Evolutionary conservation across 2,797 vertebrate species (phyloP), one percentile per base, ranked within the genome.

Genomic region (Centropyge bicolor): DNA sequence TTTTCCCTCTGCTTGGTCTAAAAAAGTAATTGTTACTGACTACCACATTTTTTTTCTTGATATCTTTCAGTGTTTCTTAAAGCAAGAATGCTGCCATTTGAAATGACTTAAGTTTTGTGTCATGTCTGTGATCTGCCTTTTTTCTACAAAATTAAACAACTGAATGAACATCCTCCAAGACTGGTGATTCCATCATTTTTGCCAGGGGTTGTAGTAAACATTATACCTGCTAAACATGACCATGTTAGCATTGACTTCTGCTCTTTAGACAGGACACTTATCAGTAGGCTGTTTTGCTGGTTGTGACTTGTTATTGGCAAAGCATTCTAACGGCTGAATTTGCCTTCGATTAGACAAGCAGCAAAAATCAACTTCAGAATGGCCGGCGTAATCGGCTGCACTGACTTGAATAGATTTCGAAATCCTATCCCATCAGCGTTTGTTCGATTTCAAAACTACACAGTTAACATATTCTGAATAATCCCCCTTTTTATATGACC

Each of bases 381-480:
- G 38, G n/a, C 13, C 17, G 1, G 2, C 14, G n/a, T 59, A 10
- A 63, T 59, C 36, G 38, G 4, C 45, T 27, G 8, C 19, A 7
- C 31, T 74, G 41, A 61, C 22, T 57, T 64, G 45, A 75, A 60
- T 62, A n/a, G 51, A 66, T 80, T 61, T 63, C n/a, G 45, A 48
- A 76, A 73, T 45, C 13, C 31, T 40, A 40, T 67, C 4, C 20
- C 17, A 54, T 63, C 36, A 8, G 5, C 76, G 57, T 80, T 79
- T 76, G 59, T 73, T 79, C 40, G 12, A 36, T 64, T 70, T 17
- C 63, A 71, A 84, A 83, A 64, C 36, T 60, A 14, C 66, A 48
- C 61, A 57, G 38, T 66, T 85, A 68, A 52, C 22, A 49, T 22
- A 73, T 41, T 88, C 56, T 43, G 65, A 71, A 24, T 14, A 22